Evolutionary conservation across 2,797 vertebrate species (phyloP), one percentile per base, ranked within the genome.

Genomic region (Rhinophrynus dorsalis): DNA sequence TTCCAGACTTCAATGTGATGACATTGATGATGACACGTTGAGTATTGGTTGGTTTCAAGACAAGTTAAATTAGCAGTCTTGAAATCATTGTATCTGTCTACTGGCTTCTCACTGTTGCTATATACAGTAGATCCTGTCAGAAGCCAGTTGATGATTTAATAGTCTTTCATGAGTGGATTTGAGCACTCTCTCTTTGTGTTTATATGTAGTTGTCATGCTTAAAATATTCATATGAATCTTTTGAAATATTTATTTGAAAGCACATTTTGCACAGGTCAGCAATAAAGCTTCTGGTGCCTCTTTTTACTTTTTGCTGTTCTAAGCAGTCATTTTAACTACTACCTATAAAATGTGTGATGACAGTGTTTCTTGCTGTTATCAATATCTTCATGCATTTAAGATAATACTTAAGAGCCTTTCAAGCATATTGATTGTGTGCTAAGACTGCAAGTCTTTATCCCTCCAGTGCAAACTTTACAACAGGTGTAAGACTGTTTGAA

Each of bases 181-280:
- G 92, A 96, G 95, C 94, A 93, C 93, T 96, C 93, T 91, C 92
- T 91, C 93, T 95, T 92, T 94, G 92, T 97, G 95, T 97, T 97
- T 97, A 95, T 94, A 92, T 85, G 94, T 91, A 89, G 92, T 95
- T 97, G 94, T 97, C 95, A 97, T 85, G 90, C 91, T 93, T 91
- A 93, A 95, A 96, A 96, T 97, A 96, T 96, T 98, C 94, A 96
- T 95, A 94, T 93, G 89, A 91, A 94, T n/a, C 92, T 92, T 93
- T 92, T 96, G 94, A 96, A 95, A 96, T 95, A 95, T 95, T 96
- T 93, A 94, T 95, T 93, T 92, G 88, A 89, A 90, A 87, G 85
- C 84, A 77, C 81, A 86, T 90, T 90, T 81, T 88, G 85, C 83
- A 82, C 86, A 89, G 89, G 90, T 92, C 88, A 90, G 87, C 85